Percentiles rank a stretch among this genome's conserved stretches.
Conservation (phyloP, 1,140 invertebrate genomes). For the Neotoxoptera formosana region DNA sequence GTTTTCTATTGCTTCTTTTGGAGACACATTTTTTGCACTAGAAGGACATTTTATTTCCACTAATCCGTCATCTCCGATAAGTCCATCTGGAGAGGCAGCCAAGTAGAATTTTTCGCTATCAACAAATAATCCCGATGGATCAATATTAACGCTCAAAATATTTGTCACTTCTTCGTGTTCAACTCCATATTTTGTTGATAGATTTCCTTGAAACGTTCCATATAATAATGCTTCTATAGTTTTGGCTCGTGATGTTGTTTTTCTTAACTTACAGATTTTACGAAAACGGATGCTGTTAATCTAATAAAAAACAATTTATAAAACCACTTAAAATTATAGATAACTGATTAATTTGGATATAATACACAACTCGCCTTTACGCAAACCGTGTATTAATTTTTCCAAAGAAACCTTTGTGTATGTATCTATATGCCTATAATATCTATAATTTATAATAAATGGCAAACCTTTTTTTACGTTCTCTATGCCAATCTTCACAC, state of each 20-base stretch:
- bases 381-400: neutral
- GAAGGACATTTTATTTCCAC: no score
- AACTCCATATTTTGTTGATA: neutral
- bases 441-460: no score
- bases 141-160: neutral
- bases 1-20: no score
- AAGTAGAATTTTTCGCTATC: neutral
- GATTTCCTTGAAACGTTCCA: neutral
- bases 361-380: no score
- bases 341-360: neutral
- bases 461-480: neutral
- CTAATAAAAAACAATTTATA: neutral
- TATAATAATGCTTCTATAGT: neutral
- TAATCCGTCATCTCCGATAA: neutral
- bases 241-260: neutral
- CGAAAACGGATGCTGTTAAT: slow-evolving; percentile 1
- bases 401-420: neutral
- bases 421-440: no score
- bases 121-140: slow-evolving; percentile 3
- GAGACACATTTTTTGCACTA: no score
- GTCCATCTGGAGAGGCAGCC: slow-evolving; percentile 16
- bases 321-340: neutral
- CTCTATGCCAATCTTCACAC: neutral
- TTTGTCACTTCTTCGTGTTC: neutral
- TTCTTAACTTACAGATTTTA: neutral